Evolutionary conservation across 2,797 vertebrate genomes (phyloP).

Genomic region (Halcyon smyrnensis): DNA sequence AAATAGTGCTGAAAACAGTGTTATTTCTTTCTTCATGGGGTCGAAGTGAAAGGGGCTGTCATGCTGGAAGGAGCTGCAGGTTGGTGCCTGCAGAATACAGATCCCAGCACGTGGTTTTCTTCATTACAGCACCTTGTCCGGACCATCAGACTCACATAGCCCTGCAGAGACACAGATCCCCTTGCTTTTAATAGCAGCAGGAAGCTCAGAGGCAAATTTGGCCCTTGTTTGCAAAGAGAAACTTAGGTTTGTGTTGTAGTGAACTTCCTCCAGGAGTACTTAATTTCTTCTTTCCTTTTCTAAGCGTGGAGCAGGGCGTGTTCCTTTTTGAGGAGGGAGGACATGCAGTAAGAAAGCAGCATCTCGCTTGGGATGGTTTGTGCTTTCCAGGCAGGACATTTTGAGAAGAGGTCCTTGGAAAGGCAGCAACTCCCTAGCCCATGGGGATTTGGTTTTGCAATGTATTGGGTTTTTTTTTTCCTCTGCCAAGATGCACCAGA

Average conservation of each 20-base stretch:
- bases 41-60: not conserved
- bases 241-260: not conserved
- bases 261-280: not conserved
- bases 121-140: not conserved
- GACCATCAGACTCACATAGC: not conserved
- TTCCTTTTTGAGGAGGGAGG: not conserved
- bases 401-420: accelerated
- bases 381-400: not conserved
- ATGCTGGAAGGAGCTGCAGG: not conserved
- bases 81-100: not conserved
- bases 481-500: not conserved
- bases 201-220: not conserved
- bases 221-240: not conserved
- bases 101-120: not conserved
- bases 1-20: not conserved
- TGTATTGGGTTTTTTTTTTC: accelerated
- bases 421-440: not conserved
- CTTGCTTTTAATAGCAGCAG: not conserved
- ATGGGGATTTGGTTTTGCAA: not conserved
- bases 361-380: not conserved
- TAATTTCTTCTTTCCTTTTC: not conserved
- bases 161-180: not conserved
- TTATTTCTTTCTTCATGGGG: not conserved
- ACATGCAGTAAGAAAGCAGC: not conserved
- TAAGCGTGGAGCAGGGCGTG: not conserved